A percentile compares a stretch with the other conserved stretches of the same genome.
These are phyloP conservation scores for Sphinx pinastri DNA, from an alignment of 2,888 invertebrate species.

Conservation along the genomic window DNA sequence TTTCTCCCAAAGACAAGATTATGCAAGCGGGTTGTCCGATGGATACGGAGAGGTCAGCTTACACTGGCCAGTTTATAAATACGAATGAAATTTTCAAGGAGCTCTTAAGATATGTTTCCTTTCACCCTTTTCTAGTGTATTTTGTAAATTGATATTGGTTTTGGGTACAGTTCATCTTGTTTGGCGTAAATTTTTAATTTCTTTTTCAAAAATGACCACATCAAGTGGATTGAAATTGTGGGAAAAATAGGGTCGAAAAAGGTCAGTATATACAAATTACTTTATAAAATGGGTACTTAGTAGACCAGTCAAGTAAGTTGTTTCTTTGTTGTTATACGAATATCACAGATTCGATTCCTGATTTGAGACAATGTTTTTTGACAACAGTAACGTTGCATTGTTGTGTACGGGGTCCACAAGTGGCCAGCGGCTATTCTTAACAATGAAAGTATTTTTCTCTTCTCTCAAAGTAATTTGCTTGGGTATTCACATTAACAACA, in stretches of 20 bases:
- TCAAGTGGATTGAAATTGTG: slow-evolving; percentile 25
- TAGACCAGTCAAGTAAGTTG: no score
- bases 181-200: slow-evolving; percentile 61
- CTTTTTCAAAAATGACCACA: slow-evolving; percentile 30
- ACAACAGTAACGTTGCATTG: no score
- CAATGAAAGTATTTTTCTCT: no score
- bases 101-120: slow-evolving; percentile 65
- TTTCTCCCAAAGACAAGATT: slow-evolving; percentile 21
- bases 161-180: slow-evolving; percentile 57
- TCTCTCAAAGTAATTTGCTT: no score
- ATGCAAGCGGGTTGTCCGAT: slow-evolving; percentile 31
- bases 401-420: no score
- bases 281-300: no score
- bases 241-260: neutral
- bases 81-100: slow-evolving; percentile 77
- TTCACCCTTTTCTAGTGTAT: slow-evolving; percentile 69
- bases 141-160: slow-evolving; percentile 75
- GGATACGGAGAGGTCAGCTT: slow-evolving; percentile 44
- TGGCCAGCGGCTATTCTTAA: no score
- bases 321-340: no score
- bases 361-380: no score
- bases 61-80: slow-evolving; percentile 62
- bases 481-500: no score
- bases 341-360: no score
- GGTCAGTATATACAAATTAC: neutral